These are phyloP conservation scores for Ormyrus rosae DNA, from an alignment of 2,888 invertebrate genomes.

Conservation along the genomic window DNA sequence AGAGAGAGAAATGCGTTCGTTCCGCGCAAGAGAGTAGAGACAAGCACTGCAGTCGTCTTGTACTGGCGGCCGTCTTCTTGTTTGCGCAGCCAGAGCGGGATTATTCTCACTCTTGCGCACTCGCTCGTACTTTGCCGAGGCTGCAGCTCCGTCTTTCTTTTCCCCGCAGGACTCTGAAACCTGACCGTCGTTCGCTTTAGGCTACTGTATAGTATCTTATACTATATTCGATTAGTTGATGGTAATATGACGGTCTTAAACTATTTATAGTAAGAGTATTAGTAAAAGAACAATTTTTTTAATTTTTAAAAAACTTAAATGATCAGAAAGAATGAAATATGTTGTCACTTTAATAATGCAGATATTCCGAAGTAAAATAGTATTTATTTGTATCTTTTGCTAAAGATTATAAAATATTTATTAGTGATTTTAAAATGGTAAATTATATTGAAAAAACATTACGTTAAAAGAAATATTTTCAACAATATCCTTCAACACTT, in stretches of 20 bases:
- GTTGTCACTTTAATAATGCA: too few species aligned
- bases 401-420: too few species aligned
- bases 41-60: not conserved
- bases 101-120: not conserved
- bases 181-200: not conserved
- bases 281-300: not conserved
- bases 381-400: too few species aligned
- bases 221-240: not conserved
- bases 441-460: too few species aligned
- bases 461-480: too few species aligned
- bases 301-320: too few species aligned
- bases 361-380: too few species aligned
- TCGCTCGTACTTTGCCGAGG: not conserved
- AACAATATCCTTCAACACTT: too few species aligned
- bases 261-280: not conserved
- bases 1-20: not conserved
- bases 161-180: not conserved
- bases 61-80: not conserved
- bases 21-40: constrained; percentile 19
- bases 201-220: not conserved
- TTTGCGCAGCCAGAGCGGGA: constrained; percentile 17
- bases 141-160: not conserved
- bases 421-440: too few species aligned
- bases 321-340: too few species aligned
- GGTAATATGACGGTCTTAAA: not conserved